Conservation (phyloP, 2,888 invertebrate genomes). For the Ormyrus thymus region DNA sequence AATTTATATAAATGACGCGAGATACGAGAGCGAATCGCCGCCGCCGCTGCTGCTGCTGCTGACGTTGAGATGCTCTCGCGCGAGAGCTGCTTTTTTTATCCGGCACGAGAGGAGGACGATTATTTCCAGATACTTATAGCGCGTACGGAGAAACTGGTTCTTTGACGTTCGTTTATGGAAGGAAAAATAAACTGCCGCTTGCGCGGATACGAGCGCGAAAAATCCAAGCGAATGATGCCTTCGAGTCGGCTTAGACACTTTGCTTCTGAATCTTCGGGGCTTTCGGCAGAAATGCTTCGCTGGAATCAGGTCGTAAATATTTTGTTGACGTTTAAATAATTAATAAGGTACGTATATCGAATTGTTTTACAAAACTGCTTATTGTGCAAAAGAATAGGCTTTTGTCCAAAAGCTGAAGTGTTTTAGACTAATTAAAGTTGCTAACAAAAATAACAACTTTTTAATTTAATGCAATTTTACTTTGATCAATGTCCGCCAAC, state of each 20-base stretch:
- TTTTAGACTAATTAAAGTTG: too few relatives aligned
- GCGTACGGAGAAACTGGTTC: slow-evolving; percentile 29
- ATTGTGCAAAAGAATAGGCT: too few relatives aligned
- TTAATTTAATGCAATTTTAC: too few relatives aligned
- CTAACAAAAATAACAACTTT: too few relatives aligned
- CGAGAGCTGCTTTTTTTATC: slow-evolving; percentile 9
- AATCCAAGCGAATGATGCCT: not conserved
- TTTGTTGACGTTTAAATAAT: too few relatives aligned
- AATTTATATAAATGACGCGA: slow-evolving; percentile 44
- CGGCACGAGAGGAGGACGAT: slow-evolving; percentile 30
- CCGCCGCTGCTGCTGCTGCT: not conserved
- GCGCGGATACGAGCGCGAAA: not conserved
- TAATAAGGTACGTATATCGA: too few relatives aligned
- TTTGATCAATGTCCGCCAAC: too few relatives aligned
- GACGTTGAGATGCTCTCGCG: not conserved
- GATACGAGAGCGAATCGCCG: not conserved
- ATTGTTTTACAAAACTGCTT: too few relatives aligned
- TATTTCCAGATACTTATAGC: slow-evolving; percentile 30
- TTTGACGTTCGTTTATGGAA: slow-evolving; percentile 6
- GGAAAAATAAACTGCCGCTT: slow-evolving; percentile 9
- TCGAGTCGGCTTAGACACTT: not conserved
- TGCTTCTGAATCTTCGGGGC: not conserved
- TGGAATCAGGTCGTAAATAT: too few relatives aligned
- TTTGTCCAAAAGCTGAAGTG: too few relatives aligned
- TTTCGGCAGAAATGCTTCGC: too few relatives aligned